Evolutionary conservation across 2,113 vertebrate genomes (phyloP).

Genomic region (Vulpes vulpes): DNA sequence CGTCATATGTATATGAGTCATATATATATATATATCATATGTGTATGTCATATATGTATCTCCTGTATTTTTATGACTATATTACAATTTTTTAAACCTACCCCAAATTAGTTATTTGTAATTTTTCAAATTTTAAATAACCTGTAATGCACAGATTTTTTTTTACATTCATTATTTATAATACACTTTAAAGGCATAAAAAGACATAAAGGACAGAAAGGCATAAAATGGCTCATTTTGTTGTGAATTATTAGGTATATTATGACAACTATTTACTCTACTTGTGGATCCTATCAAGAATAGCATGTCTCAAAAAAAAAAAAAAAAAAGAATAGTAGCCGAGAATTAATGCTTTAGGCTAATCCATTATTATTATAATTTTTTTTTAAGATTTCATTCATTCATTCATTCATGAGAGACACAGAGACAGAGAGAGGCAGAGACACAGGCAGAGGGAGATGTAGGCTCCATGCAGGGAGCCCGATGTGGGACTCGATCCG

Average conservation of each 20-base stretch:
- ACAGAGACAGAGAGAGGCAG: no score
- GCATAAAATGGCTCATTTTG: not conserved
- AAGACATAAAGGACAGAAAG: not conserved
- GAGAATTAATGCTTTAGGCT: conserved; percentile 25
- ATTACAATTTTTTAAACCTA: not conserved
- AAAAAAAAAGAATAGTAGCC: not conserved
- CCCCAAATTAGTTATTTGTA: not conserved
- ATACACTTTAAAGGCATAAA: not conserved
- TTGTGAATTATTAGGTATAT: conserved; percentile 16
- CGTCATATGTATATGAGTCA: not conserved
- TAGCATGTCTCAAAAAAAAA: not conserved
- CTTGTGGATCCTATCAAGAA: not conserved
- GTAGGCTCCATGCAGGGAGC: no score
- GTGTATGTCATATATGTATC: not conserved
- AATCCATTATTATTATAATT: not conserved
- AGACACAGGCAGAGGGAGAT: no score
- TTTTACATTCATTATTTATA: not conserved
- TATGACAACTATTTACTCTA: not conserved
- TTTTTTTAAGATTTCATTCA: no score
- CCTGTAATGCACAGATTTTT: not conserved
- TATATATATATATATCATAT: not conserved
- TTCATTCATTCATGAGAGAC: no score
- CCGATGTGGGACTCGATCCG: no score
- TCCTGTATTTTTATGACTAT: not conserved
- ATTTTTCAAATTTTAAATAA: conserved; percentile 37